Base-by-base conservation (phyloP, 2,113 vertebrate species). In the Sus scrofa region DNA sequence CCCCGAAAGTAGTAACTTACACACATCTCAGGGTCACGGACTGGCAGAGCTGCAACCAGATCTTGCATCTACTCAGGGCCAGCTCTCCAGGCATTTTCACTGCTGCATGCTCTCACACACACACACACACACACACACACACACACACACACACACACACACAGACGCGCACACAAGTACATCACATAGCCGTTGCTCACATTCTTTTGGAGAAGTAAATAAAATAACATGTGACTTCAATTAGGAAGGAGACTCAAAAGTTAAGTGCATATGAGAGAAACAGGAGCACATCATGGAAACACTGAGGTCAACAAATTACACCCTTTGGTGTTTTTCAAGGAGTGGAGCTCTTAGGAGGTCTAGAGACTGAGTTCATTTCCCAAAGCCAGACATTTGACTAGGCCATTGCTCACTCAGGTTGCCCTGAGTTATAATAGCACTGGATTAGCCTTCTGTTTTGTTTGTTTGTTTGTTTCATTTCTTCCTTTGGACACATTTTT, bases 171-270 rank as follows among this genome's bases (percentile, higher is more conserved):
- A 10, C 2, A 3, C 22, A 15, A 32, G 52, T 15, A 34, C 16
- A 30, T 71, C 54, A 52, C 6, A 32, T 6, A 58, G 71, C n/a
- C 68, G 70, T n/a, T 54, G 54, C 52, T 95, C 79, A 73, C 24
- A 87, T 67, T 74, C 26, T 87, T 87, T 94, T 63, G 58, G 71
- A 91, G 89, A 89, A 94, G 44, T 62, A 86, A 94, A 44, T 44
- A 70, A 93, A 93, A 79, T 86, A 65, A 39, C 37, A 67, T 30
- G 19, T 81, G 75, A 70, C 14, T 89, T 92, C 89, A 86, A 75
- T 87, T 90, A 89, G 50, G 16, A 86, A 68, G 15, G 10, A n/a
- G 37, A 78, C 89, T 88, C 91, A 60, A n/a, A 93, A 75, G 52
- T 71, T 30, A 63, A 92, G 78, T 27, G 3, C 2, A 3, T 50